Evolutionary conservation across 2,888 invertebrate genomes (phyloP).

Genomic region (Dynastes hyllus): DNA sequence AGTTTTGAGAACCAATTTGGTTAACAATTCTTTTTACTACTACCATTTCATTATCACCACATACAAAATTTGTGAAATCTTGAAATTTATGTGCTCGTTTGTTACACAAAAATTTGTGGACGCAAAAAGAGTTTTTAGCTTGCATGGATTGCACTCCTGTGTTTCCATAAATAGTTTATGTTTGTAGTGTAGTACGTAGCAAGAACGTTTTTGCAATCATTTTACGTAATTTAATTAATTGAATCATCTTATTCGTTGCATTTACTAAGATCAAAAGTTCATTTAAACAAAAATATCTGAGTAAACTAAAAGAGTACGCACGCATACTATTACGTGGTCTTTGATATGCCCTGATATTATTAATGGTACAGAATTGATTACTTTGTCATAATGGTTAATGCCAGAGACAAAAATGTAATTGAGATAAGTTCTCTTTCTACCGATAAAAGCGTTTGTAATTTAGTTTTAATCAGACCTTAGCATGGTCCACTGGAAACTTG

Average conservation of each 20-base stretch:
- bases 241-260: background rate
- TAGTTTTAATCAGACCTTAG: slow-evolving; percentile 7
- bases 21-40: no score
- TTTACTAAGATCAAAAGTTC: slow-evolving; percentile 4
- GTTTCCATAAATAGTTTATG: background rate
- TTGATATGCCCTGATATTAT: background rate
- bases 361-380: slow-evolving; percentile 10
- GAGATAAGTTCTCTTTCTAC: background rate
- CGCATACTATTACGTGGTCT: background rate
- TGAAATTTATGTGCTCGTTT: no score
- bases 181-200: background rate
- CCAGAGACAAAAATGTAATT: slow-evolving; percentile 2
- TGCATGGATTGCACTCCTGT: no score
- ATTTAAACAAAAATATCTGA: slow-evolving; percentile 19
- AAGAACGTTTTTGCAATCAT: background rate
- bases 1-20: no score
- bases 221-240: slow-evolving; percentile 8
- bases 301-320: background rate
- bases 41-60: no score
- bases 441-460: slow-evolving; percentile 2
- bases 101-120: no score
- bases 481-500: no score
- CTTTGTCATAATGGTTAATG: background rate
- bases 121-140: no score
- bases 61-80: no score